phyloP scores from a whole-genome alignment of 2,113 vertebrate species.

The Pongo pygmaeus region DNA sequence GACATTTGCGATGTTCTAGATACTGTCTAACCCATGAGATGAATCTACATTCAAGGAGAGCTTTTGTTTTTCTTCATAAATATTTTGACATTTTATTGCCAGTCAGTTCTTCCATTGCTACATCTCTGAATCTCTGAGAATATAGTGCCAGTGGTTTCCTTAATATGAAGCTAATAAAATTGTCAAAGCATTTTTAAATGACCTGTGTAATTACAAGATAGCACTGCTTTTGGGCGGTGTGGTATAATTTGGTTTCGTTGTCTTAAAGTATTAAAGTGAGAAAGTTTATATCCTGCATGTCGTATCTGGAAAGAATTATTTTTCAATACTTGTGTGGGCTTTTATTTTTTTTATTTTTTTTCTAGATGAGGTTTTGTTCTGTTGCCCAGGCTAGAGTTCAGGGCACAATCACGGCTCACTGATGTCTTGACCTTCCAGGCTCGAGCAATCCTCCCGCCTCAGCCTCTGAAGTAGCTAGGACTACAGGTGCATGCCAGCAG shows the following conservation, averaged over 20 bases:
- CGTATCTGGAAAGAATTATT: not conserved
- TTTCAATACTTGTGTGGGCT: not conserved
- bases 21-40: not conserved
- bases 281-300: not conserved
- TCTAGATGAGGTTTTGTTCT: too few species aligned
- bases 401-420: too few species aligned
- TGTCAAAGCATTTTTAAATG: conserved; percentile 28
- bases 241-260: conserved; percentile 28
- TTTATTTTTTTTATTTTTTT: too few species aligned
- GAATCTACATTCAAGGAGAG: not conserved
- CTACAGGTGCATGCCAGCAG: too few species aligned
- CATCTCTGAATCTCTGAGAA: conserved; percentile 27
- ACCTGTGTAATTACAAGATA: conserved; percentile 2
- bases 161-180: conserved; percentile 49
- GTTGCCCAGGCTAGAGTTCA: too few species aligned
- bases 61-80: conserved; percentile 17
- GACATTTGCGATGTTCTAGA: not conserved
- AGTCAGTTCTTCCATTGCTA: not conserved
- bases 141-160: not conserved
- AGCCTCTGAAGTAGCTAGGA: too few species aligned
- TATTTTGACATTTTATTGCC: not conserved
- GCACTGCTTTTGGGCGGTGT: not conserved
- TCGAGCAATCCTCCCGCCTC: too few species aligned
- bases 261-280: conserved; percentile 14
- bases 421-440: too few species aligned